Evolutionary conservation across 1,140 invertebrate species (phyloP).

Genomic region (Eciton burchellii): DNA sequence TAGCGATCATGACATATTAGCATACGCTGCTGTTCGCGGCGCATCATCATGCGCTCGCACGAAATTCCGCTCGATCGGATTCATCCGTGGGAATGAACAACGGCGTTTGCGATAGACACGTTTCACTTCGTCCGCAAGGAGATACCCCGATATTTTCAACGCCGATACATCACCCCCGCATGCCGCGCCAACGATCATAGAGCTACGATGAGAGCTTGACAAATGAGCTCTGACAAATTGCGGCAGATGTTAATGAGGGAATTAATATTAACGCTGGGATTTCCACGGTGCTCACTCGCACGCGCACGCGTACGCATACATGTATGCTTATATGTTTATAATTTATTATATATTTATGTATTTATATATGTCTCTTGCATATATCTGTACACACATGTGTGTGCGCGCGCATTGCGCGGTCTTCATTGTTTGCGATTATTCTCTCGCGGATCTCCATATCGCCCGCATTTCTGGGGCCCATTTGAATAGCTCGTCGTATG

Average conservation of each 20-base stretch:
- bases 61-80: background rate
- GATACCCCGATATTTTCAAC: constrained; percentile 2
- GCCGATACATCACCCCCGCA: background rate
- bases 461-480: background rate
- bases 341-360: too few species aligned
- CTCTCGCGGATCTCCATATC: constrained; percentile 14
- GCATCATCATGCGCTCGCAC: background rate
- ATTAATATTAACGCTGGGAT: constrained; percentile 29
- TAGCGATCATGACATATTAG: background rate
- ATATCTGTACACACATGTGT: too few species aligned
- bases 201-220: background rate
- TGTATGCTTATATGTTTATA: too few species aligned
- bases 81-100: constrained; percentile 19
- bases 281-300: constrained; percentile 1
- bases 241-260: constrained; percentile 19
- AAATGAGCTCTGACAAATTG: constrained; percentile 15
- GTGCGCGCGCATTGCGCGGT: background rate
- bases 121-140: background rate
- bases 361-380: too few species aligned
- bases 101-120: background rate
- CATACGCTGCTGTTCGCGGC: background rate
- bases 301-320: constrained; percentile 25
- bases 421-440: constrained; percentile 25
- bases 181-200: too few species aligned
- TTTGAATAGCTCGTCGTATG: constrained; percentile 22